Evolutionary conservation across 1,140 invertebrate genomes (phyloP), one percentile per base, ranked within the genome.

Genomic region (Lepeophtheirus salmonis): DNA sequence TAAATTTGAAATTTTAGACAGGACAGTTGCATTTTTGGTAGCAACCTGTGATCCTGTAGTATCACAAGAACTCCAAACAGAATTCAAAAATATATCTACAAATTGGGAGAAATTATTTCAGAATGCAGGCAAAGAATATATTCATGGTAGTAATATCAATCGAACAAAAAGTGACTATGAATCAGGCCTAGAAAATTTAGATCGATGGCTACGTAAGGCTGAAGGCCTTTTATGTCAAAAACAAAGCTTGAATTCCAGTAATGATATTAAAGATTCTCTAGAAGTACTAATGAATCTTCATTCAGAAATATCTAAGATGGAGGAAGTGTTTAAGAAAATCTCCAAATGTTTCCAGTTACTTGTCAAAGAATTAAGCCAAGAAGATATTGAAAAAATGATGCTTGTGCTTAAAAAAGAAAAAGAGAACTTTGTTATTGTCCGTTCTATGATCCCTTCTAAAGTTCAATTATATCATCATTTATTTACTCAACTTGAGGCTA

Each of bases 341-440:
- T 88, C 84, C 65, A 86, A 86, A 68, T 87, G 84, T 53, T 91
- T 92, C 70, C 91, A 95, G 71, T 78, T 78, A 3, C 75, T 94
- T 0, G 88, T 94, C 16, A 85, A 84, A 65, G 87, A 94, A 69
- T 73, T 92, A n/a, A 82, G 83, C 0, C 78, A 86, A 18, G 86
- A 92, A 30, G 86, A 90, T 67, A 86, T 95, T 1, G 87, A 90
- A 63, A 77, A 77, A 53, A 89, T 91, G 79, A 86, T 94, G 82
- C 79, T 80, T 41, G 82, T 82, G 1, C 70, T 96, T 21, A 94
- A 94, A 69, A 83, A 83, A 66, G 84, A 91, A 66, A 89, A 89
- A 71, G 73, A 70, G 68, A 63, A 64, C 1, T 72, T 94, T 17
- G 83, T 92, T 0, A 78, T 78, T 66, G 80, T 91, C 3, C 75